Conservation (phyloP, 1,140 invertebrate species). For the Drosophila kohkoa region DNA sequence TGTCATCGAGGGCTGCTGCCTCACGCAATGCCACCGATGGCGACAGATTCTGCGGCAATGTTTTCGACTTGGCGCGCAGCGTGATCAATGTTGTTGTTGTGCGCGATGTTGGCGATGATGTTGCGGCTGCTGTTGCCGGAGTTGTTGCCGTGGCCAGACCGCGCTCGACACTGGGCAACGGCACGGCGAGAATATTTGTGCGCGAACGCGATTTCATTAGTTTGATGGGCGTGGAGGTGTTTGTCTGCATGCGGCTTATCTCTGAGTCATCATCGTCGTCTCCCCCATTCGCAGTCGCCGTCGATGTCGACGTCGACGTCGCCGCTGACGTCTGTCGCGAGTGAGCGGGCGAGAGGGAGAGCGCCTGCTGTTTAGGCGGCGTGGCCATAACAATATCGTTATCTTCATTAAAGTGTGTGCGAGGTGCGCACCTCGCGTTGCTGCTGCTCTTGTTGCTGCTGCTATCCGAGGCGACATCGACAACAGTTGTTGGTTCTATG, state of each 20-base stretch:
- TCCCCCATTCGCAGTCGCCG: background rate
- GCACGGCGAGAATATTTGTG: conserved; percentile 82
- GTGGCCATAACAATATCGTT: conserved; percentile 76
- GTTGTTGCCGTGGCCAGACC: conserved; percentile 62
- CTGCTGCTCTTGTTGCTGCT: background rate
- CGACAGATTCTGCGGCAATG: conserved; percentile 86
- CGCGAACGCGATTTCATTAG: conserved; percentile 84
- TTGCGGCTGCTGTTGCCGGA: conserved; percentile 77
- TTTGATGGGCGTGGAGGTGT: conserved; percentile 84
- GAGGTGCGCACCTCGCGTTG: conserved; percentile 48
- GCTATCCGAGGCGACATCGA: no score
- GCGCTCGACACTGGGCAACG: conserved; percentile 69
- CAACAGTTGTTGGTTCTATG: background rate
- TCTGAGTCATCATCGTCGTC: conserved; percentile 84
- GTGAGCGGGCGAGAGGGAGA: conserved; percentile 48
- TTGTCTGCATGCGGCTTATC: conserved; percentile 84
- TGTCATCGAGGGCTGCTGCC: conserved; percentile 66
- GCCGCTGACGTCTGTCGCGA: conserved; percentile 35
- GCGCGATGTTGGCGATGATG: conserved; percentile 61
- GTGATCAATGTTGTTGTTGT: conserved; percentile 85
- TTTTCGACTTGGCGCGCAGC: conserved; percentile 86
- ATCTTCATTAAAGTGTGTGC: conserved; percentile 77
- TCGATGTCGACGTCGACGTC: conserved; percentile 3
- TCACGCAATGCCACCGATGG: conserved; percentile 73
- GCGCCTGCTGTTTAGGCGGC: conserved; percentile 68